Evolutionary conservation across 2,113 vertebrate species (phyloP).

Genomic region (Hippocampus barbouri): DNA sequence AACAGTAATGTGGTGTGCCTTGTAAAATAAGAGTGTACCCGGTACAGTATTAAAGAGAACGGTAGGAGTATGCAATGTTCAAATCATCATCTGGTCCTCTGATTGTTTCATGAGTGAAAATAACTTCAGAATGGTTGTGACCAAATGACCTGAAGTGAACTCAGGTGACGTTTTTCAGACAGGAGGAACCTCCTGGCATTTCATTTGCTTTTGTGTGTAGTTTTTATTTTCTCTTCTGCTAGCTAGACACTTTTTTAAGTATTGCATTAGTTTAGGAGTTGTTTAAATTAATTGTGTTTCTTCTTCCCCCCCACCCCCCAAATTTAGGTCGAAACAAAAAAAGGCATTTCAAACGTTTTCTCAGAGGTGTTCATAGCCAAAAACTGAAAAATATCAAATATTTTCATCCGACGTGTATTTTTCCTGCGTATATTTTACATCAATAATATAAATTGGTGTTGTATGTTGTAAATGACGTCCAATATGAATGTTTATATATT

Average conservation of each 20-base stretch:
- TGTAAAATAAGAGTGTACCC: conserved; percentile 30
- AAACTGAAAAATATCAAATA: conserved; percentile 26
- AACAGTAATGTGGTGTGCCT: conserved; percentile 48
- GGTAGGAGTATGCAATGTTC: conserved; percentile 23
- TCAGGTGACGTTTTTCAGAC: conserved; percentile 11
- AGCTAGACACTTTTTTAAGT: conserved; percentile 26
- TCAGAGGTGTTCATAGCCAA: conserved; percentile 48
- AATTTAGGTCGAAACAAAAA: background rate
- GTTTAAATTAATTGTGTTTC: background rate
- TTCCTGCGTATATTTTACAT: conserved; percentile 69
- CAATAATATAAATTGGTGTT: conserved; percentile 58
- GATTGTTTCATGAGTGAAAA: background rate
- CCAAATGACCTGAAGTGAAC: conserved; percentile 28
- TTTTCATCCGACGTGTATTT: conserved; percentile 66
- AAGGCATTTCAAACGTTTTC: conserved; percentile 13
- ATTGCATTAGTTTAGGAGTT: background rate
- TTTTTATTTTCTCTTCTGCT: conserved; percentile 24
- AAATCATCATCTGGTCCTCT: conserved; percentile 6
- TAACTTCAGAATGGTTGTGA: conserved; percentile 4
- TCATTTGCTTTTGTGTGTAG: background rate
- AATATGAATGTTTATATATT: conserved; percentile 66
- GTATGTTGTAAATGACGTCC: conserved; percentile 32
- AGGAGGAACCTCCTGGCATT: background rate
- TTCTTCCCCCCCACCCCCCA: background rate
- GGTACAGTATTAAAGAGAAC: conserved; percentile 30